Percentiles rank a stretch among this genome's conserved stretches.
These are phyloP conservation scores for Heterotilapia buettikoferi DNA, from an alignment of 2,113 vertebrate genomes.

Conservation along the genomic window DNA sequence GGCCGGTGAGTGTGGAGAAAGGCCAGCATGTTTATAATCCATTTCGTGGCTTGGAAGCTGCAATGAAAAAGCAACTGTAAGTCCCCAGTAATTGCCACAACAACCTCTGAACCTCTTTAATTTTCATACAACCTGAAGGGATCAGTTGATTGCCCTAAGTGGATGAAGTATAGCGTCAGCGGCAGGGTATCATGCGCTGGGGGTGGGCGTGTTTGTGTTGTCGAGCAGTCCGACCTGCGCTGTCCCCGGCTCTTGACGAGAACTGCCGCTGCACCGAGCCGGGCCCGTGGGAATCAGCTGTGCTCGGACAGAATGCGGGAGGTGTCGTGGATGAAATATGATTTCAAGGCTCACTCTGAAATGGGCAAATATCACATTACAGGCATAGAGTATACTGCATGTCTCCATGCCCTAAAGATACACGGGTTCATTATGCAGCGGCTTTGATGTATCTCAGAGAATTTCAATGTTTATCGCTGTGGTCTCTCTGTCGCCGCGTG, in stretches of 20 bases:
- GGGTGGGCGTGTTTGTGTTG: neutral
- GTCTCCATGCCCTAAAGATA: conserved; percentile 52
- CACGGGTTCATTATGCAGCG: conserved; percentile 48
- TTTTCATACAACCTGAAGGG: conserved; percentile 43
- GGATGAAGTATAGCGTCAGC: neutral
- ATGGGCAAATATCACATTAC: conserved; percentile 59
- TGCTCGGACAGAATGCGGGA: conserved; percentile 7
- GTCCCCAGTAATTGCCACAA: conserved; percentile 46
- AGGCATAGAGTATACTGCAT: neutral
- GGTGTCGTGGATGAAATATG: conserved; percentile 61
- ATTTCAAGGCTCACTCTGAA: conserved; percentile 53
- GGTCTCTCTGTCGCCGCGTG: neutral
- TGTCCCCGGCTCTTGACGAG: conserved; percentile 1
- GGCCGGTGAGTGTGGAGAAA: conserved; percentile 29
- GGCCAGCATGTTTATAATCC: conserved; percentile 37
- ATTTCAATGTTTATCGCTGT: conserved; percentile 57
- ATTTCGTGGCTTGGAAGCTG: neutral
- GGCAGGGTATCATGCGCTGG: neutral
- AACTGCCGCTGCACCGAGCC: conserved; percentile 14
- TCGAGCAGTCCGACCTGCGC: neutral
- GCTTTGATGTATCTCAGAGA: conserved; percentile 60
- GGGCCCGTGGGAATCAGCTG: conserved; percentile 27
- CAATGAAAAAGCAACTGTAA: neutral
- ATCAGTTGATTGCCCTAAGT: conserved; percentile 14
- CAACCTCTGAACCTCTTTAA: conserved; percentile 56